phyloP scores from a whole-genome alignment of 2,113 vertebrate species.

The Mola mola region DNA sequence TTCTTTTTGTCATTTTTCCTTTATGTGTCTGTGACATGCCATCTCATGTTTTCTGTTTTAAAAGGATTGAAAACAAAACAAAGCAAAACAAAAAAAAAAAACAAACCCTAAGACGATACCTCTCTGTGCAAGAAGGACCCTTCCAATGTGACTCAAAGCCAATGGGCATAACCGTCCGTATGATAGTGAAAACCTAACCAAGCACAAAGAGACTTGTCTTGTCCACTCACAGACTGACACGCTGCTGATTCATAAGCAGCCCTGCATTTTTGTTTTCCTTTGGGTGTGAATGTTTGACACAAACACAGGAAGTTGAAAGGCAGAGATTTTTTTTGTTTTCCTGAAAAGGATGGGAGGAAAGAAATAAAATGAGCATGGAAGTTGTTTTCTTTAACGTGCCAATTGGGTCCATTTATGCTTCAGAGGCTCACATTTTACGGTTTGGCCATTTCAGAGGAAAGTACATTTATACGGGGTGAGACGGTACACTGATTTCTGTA shows the following conservation, averaged over 20 bases:
- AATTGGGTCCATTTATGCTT: not conserved
- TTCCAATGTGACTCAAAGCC: conserved; percentile 52
- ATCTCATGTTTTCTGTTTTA: conserved; percentile 15
- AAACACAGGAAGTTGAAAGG: conserved; percentile 20
- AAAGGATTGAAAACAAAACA: not conserved
- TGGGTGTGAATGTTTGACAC: conserved; percentile 35
- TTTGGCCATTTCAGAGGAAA: conserved; percentile 23
- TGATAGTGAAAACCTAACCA: conserved; percentile 63
- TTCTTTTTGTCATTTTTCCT: conserved; percentile 14
- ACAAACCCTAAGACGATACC: conserved; percentile 36
- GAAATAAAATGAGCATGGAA: conserved; percentile 12
- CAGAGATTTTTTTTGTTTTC: conserved; percentile 3
- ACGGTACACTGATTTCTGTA: conserved; percentile 31
- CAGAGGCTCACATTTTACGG: not conserved
- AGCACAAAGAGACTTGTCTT: conserved; percentile 59
- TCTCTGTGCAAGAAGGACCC: conserved; percentile 24
- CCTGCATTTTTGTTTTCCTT: conserved; percentile 29
- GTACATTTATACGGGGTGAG: conserved; percentile 23
- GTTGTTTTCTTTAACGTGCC: not conserved
- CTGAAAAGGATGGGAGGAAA: conserved; percentile 1
- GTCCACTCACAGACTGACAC: conserved; percentile 67
- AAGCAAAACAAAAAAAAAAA: not conserved
- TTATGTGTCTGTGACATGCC: not conserved
- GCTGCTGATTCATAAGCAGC: conserved; percentile 64
- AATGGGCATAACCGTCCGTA: conserved; percentile 56